Evolutionary conservation across 2,797 vertebrate genomes (phyloP).

Genomic region (Octomys mimax): DNA sequence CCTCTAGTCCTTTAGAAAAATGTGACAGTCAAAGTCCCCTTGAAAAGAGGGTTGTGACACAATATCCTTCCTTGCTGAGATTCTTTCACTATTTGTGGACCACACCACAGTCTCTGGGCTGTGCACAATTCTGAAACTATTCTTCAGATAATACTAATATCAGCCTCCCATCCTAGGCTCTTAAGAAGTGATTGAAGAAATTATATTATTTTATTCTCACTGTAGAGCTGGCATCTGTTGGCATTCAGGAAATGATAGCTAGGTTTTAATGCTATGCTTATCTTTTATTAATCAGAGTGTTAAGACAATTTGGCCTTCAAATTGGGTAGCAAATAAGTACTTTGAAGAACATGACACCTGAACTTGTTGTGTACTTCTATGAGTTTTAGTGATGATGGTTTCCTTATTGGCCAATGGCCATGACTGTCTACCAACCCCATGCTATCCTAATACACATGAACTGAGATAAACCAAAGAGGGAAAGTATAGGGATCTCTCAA

Average conservation of each 20-base stretch:
- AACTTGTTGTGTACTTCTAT: no score
- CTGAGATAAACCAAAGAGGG: not conserved
- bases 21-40: not conserved
- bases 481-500: not conserved
- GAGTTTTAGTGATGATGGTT: not conserved
- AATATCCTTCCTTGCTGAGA: accelerated
- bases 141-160: not conserved
- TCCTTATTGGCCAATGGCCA: not conserved
- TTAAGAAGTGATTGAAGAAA: not conserved
- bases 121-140: not conserved
- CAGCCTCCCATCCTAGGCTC: not conserved
- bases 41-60: not conserved
- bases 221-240: not conserved
- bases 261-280: not conserved
- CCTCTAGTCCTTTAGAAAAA: not conserved
- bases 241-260: not conserved
- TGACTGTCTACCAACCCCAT: accelerated
- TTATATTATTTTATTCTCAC: not conserved
- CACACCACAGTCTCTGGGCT: not conserved
- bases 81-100: not conserved
- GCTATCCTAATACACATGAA: not conserved
- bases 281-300: not conserved
- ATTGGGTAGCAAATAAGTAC: not conserved
- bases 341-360: not conserved
- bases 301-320: not conserved